These are phyloP conservation scores for Coccyzus lansbergi DNA, from an alignment of 2,797 vertebrate genomes.

Conservation along the genomic window DNA sequence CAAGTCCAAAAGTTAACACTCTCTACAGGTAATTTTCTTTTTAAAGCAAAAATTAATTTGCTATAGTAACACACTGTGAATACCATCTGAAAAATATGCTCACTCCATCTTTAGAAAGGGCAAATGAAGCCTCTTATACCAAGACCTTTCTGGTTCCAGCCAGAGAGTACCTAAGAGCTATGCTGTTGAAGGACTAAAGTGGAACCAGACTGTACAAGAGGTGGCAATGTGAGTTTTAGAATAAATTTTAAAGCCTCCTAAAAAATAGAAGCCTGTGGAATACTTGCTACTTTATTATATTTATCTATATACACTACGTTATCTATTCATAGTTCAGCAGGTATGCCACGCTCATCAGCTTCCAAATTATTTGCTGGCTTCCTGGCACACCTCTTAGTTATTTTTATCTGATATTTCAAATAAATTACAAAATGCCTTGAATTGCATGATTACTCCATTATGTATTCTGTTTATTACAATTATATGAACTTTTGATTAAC, in stretches of 20 bases:
- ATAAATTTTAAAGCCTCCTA: background rate
- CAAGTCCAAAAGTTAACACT: background rate
- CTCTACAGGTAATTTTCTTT: background rate
- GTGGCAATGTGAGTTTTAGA: conserved; percentile 1
- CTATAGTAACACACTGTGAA: background rate
- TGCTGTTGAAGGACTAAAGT: background rate
- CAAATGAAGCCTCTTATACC: background rate
- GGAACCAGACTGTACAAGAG: background rate
- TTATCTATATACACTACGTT: conserved; percentile 55
- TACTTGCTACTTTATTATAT: conserved; percentile 35
- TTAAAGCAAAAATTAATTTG: background rate
- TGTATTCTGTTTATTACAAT: conserved; percentile 76
- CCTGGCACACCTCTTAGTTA: conserved; percentile 76
- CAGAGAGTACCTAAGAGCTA: background rate
- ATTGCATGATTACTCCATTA: conserved; percentile 78
- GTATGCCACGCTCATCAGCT: conserved; percentile 72
- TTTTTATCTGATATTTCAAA: conserved; percentile 79
- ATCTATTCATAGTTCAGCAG: conserved; percentile 74
- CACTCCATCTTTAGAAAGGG: background rate
- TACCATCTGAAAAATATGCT: background rate
- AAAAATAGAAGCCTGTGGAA: background rate
- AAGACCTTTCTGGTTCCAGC: background rate
- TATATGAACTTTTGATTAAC: conserved; percentile 77
- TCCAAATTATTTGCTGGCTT: conserved; percentile 76
- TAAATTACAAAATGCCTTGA: conserved; percentile 76